These are phyloP conservation scores for Aphaenogaster ashmeadi DNA, from an alignment of 1,140 invertebrate genomes.

Conservation along the genomic window DNA sequence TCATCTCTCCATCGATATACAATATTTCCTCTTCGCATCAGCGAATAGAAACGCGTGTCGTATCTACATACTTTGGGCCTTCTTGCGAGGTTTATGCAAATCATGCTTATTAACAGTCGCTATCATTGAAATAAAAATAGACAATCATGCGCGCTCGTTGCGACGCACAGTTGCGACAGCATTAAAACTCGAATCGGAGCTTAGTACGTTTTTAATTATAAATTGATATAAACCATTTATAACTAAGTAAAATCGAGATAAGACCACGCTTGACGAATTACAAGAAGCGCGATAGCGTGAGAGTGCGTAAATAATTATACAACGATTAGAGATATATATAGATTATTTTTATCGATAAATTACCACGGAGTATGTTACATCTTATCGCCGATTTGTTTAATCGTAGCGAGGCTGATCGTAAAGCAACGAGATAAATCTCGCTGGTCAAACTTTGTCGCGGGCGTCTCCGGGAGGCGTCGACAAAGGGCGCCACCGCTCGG, in stretches of 20 bases:
- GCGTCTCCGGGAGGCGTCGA: slow-evolving; percentile 4
- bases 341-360: background rate
- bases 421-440: background rate
- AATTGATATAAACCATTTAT: background rate
- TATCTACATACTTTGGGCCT: background rate
- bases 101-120: slow-evolving; percentile 8
- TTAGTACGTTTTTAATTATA: background rate
- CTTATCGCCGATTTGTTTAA: background rate
- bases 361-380: background rate
- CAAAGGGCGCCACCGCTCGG: slow-evolving; percentile 36
- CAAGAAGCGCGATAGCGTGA: background rate
- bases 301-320: background rate
- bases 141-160: background rate
- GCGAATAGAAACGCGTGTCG: background rate
- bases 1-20: background rate
- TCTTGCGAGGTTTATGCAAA: background rate
- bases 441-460: background rate
- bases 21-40: background rate
- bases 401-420: background rate
- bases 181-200: background rate
- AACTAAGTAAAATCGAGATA: background rate
- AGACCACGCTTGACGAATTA: background rate
- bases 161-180: background rate
- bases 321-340: background rate
- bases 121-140: slow-evolving; percentile 19